Conservation (phyloP, 2,797 vertebrate species). For the Natrix natrix region DNA sequence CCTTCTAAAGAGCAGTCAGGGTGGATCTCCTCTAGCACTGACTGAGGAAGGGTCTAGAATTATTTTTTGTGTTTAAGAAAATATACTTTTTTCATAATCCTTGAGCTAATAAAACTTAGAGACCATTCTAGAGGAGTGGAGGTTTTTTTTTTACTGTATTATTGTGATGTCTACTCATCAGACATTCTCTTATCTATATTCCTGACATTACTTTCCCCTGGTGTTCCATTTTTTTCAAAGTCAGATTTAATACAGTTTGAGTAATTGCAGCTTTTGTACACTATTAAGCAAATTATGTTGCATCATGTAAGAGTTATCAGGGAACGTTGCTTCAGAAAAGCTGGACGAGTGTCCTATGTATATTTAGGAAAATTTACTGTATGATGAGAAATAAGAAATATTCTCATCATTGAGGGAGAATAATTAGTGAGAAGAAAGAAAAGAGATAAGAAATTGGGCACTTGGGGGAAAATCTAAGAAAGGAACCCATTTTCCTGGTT, state of each 20-base stretch:
- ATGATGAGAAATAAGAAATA: background rate
- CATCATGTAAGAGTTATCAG: background rate
- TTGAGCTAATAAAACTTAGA: conserved; percentile 1
- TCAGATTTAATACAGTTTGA: background rate
- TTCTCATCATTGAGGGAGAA: background rate
- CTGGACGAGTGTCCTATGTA: background rate
- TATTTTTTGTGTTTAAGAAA: conserved; percentile 38
- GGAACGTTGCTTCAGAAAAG: background rate
- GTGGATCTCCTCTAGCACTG: no score
- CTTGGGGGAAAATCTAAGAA: background rate
- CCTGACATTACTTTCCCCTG: background rate
- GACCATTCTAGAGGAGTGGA: background rate
- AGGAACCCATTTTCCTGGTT: background rate
- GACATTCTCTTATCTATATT: background rate
- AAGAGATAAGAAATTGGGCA: background rate
- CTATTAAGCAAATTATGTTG: background rate
- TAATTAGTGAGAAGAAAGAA: background rate
- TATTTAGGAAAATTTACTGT: background rate
- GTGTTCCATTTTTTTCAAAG: background rate
- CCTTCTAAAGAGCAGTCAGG: no score
- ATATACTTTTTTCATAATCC: conserved; percentile 22
- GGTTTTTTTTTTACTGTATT: background rate
- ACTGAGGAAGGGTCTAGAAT: background rate
- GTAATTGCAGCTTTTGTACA: background rate
- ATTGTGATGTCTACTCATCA: background rate